Conservation (phyloP, 2,113 vertebrate species). For the Dasyurus viverrinus region DNA sequence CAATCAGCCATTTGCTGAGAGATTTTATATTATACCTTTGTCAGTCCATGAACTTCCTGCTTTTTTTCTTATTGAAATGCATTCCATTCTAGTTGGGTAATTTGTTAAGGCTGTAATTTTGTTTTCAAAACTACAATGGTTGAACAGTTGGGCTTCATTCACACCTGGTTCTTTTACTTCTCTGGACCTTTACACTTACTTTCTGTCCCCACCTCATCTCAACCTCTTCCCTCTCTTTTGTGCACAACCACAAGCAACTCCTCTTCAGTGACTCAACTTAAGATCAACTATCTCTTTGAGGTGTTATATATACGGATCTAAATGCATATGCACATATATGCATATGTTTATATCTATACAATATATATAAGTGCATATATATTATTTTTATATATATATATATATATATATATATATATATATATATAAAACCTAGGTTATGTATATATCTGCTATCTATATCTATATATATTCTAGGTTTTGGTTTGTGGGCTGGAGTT, state of each 20-base stretch:
- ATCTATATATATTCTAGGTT: background rate
- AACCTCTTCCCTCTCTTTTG: background rate
- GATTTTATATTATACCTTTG: constrained; percentile 29
- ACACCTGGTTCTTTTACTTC: background rate
- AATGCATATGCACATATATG: background rate
- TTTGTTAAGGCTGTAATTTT: constrained; percentile 21
- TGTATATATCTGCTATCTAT: no score
- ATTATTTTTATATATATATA: background rate
- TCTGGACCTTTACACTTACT: background rate
- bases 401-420: no score
- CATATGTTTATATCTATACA: background rate
- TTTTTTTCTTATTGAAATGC: constrained; percentile 29
- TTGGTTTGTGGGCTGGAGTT: no score
- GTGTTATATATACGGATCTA: background rate
- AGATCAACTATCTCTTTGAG: background rate
- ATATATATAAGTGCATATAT: background rate
- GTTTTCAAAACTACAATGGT: background rate
- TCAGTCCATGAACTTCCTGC: background rate
- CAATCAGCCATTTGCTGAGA: constrained; percentile 15
- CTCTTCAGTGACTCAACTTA: background rate
- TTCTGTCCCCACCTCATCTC: background rate
- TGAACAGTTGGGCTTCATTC: background rate
- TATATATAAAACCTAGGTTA: background rate
- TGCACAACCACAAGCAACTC: background rate
- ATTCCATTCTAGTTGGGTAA: background rate